Conservation (phyloP, 2,888 invertebrate species). For the Tiphia femorata region DNA sequence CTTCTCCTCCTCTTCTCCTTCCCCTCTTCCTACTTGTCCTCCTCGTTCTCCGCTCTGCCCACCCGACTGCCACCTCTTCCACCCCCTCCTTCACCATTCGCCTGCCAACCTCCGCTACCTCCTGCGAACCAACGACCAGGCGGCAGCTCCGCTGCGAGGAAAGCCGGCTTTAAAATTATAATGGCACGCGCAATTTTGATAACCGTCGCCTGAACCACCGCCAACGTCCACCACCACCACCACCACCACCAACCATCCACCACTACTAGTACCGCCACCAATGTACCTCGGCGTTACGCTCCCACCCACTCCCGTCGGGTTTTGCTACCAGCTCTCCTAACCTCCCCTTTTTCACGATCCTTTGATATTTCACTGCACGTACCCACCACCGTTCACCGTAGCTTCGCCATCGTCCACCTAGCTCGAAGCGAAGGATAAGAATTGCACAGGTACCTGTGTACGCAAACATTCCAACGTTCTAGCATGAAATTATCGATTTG, state of each 20-base stretch:
- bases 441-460: too few species aligned
- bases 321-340: conserved; percentile 11
- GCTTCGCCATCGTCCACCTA: conserved; percentile 1
- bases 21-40: conserved; percentile 15
- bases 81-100: conserved; percentile 19
- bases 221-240: conserved; percentile 22
- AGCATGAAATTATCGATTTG: too few species aligned
- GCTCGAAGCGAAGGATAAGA: conserved; percentile 9
- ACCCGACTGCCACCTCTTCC: conserved; percentile 28
- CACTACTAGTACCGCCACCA: conserved; percentile 15
- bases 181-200: conserved; percentile 68
- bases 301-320: conserved; percentile 2
- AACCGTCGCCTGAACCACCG: conserved; percentile 60
- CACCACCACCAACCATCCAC: too few species aligned
- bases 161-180: conserved; percentile 68
- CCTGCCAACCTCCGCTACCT: conserved; percentile 35
- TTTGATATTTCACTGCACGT: conserved; percentile 37
- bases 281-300: conserved; percentile 16
- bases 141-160: conserved; percentile 53
- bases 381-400: conserved; percentile 13
- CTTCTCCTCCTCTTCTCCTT: conserved; percentile 14
- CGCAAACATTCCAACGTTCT: too few species aligned
- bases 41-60: conserved; percentile 17
- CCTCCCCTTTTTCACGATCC: conserved; percentile 28
- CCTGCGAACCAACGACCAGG: conserved; percentile 45